phyloP scores from a whole-genome alignment of 1,140 invertebrate genomes.

The Nephila pilipes region DNA sequence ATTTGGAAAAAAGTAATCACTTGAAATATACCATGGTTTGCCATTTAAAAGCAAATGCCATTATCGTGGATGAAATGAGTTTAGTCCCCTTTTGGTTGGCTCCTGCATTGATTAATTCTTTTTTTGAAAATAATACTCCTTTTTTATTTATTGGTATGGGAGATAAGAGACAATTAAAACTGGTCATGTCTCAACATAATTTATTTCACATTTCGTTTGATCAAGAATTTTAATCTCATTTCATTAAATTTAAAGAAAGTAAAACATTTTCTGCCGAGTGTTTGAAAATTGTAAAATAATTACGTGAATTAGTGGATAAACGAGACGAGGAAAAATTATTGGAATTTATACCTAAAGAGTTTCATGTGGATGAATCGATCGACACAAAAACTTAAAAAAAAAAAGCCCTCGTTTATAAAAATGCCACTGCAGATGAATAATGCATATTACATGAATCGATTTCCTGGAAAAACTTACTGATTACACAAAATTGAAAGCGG shows the following conservation, averaged over 20 bases:
- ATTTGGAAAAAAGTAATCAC: neutral
- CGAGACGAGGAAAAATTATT: neutral
- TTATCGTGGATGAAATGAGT: constrained; percentile 48
- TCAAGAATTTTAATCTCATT: neutral
- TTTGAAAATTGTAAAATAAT: neutral
- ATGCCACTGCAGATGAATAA: constrained; percentile 14
- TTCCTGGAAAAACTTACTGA: neutral
- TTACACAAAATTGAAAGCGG: neutral
- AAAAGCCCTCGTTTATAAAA: neutral
- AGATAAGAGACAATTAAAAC: constrained; percentile 31
- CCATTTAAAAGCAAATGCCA: neutral
- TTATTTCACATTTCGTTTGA: constrained; percentile 3
- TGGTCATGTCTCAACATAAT: neutral
- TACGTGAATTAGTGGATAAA: neutral
- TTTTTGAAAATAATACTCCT: neutral
- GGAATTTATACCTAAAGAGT: neutral
- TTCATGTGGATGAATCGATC: neutral
- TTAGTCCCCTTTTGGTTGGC: constrained; percentile 24
- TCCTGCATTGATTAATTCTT: neutral
- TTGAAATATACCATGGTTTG: neutral
- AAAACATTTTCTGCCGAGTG: neutral
- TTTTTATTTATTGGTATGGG: constrained; percentile 46
- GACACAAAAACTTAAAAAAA: neutral
- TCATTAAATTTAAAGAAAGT: neutral
- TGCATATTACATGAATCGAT: neutral